Percentiles rank a stretch among this genome's conserved stretches.
These are phyloP conservation scores for Geococcyx californianus DNA, from an alignment of 2,113 vertebrate species.

Conservation along the genomic window DNA sequence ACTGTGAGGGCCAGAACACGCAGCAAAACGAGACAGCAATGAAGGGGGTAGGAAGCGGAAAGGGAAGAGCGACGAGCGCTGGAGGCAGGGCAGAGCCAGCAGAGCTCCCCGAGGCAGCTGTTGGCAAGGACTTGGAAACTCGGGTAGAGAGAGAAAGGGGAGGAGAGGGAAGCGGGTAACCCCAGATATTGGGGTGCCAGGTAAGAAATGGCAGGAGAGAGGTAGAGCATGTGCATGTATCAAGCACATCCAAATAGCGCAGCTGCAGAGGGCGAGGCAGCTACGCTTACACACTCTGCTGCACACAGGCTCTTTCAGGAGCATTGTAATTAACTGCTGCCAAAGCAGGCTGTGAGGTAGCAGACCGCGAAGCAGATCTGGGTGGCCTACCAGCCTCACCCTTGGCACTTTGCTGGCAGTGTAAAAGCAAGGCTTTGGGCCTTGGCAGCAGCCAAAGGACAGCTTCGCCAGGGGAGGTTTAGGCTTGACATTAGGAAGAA, in stretches of 20 bases:
- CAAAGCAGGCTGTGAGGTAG: background rate
- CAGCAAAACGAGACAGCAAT: background rate
- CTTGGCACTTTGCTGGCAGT: background rate
- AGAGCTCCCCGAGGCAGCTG: too few species aligned
- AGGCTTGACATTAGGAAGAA: too few species aligned
- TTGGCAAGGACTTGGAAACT: background rate
- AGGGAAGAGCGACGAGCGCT: accelerated
- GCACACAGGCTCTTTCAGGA: background rate
- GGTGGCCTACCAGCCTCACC: background rate
- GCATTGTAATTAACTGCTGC: background rate
- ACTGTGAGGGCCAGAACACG: background rate
- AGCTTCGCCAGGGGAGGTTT: too few species aligned
- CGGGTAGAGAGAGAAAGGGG: background rate
- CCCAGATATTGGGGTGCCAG: accelerated
- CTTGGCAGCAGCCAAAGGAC: background rate
- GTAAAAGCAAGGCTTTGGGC: background rate
- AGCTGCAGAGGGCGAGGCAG: background rate
- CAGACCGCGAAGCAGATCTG: accelerated
- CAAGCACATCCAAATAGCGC: background rate
- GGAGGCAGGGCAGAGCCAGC: background rate
- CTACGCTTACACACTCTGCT: background rate
- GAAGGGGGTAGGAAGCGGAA: accelerated
- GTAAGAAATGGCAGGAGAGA: background rate
- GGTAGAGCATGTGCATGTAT: accelerated
- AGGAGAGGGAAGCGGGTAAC: background rate